Base-by-base conservation (phyloP, 2,113 vertebrate species). In the Neodontobutis hainanensis region DNA sequence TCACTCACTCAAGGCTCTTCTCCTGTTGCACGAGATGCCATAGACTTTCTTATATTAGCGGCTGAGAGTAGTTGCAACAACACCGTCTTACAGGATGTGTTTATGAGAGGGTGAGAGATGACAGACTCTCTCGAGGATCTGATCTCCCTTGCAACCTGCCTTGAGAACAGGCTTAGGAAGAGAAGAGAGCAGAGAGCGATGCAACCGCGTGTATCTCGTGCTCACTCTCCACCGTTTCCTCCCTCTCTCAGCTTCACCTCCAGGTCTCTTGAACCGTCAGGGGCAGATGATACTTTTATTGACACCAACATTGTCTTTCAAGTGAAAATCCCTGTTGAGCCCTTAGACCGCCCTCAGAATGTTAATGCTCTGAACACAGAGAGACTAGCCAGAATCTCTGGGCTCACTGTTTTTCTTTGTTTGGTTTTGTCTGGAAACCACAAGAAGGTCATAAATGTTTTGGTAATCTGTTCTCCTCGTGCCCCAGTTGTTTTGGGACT, bases 241-340 rank as follows among this genome's bases (percentile, higher is more conserved):
- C 7, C 15, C n/a, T 16, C n/a, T 8, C n/a, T 8, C 15, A 1
- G 8, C 6, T 16, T n/a, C 47, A 15, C 47, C 15, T 49, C 47
- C 15, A 49, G 47, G 6, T 15, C 47, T 15, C 47, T 15, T 15
- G 47, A 8, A 1, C 47, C n/a, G 7, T 49, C 47, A 5, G 47
- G 47, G 5, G 47, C n/a, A 16, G 47, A 49, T 49, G 47, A 49
- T 15, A 49, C 15, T n/a, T 49, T 49, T 49, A 49, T 49, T 49
- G 47, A 49, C 15, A 6, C 47, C 2, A 16, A 49, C 47, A 15
- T 16, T 49, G 47, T 49, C 6, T 15, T 15, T 49, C 47, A 49
- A 49, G 47, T 15, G 3, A 49, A 49, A 8, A 49, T 49, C n/a
- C 47, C n/a, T 16, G 6, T 49, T 5, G 5, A 49, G 14, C 47